Percentiles rank a stretch among this genome's conserved stretches.
phyloP scores from a whole-genome alignment of 1,140 invertebrate genomes.

The Hormaphis cornu region DNA sequence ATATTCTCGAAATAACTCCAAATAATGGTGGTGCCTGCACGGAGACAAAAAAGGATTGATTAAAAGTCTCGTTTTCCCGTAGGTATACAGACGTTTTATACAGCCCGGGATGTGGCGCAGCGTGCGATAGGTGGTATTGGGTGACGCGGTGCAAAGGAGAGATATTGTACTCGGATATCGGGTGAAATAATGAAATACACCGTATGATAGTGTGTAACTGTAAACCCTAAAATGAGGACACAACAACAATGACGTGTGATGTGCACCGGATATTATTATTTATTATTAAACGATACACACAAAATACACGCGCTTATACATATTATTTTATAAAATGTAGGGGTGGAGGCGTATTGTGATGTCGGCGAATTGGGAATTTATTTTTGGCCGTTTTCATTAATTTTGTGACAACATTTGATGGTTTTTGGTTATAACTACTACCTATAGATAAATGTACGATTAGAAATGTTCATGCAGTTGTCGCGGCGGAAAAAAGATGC shows the following conservation, averaged over 20 bases:
- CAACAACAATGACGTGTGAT: neutral
- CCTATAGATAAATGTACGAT: too few relatives aligned
- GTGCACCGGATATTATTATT: neutral
- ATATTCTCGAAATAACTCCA: too few relatives aligned
- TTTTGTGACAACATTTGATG: too few relatives aligned
- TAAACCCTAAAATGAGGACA: slow-evolving; percentile 25
- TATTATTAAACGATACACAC: neutral
- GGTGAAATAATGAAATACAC: slow-evolving; percentile 31
- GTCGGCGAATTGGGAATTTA: too few relatives aligned
- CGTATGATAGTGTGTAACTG: slow-evolving; percentile 13
- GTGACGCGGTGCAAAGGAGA: slow-evolving; percentile 4
- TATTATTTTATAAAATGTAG: too few relatives aligned
- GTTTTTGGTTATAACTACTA: too few relatives aligned
- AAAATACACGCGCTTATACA: too few relatives aligned
- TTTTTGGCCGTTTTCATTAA: too few relatives aligned
- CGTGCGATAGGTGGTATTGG: neutral
- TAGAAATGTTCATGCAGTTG: too few relatives aligned
- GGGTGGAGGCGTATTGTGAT: too few relatives aligned
- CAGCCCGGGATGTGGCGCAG: neutral
- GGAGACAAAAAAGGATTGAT: slow-evolving; percentile 23
- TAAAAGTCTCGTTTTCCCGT: slow-evolving; percentile 25
- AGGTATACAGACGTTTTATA: slow-evolving; percentile 4
- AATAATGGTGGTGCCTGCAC: slow-evolving; percentile 33
- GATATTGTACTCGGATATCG: slow-evolving; percentile 24
- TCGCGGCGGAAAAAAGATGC: too few relatives aligned